Evolutionary conservation across 2,113 vertebrate species (phyloP).

Genomic region (Perca fluviatilis): DNA sequence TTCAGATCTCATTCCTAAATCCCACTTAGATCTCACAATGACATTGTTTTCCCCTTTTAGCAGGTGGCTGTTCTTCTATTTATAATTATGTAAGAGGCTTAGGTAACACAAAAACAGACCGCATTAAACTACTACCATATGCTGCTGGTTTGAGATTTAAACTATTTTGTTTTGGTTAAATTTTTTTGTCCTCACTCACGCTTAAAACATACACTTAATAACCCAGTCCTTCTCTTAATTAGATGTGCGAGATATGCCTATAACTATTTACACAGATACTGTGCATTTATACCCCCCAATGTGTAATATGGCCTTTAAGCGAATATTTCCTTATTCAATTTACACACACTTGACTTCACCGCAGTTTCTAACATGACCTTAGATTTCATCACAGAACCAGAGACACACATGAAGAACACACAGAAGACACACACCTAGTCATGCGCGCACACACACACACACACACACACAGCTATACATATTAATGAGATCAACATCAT

Average conservation of each 20-base stretch:
- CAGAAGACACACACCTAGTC: slow-evolving; percentile 20
- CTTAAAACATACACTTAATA: neutral
- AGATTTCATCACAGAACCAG: slow-evolving; percentile 50
- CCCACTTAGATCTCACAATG: neutral
- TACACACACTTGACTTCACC: slow-evolving; percentile 53
- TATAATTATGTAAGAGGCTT: neutral
- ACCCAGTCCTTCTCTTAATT: neutral
- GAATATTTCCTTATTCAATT: slow-evolving; percentile 39
- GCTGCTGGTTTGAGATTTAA: neutral
- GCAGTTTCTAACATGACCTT: slow-evolving; percentile 55
- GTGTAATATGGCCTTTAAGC: slow-evolving; percentile 18
- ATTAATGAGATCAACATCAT: slow-evolving; percentile 74
- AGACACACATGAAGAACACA: slow-evolving; percentile 40
- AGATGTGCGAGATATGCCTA: neutral
- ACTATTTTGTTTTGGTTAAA: neutral
- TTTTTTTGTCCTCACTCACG: neutral
- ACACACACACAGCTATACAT: slow-evolving; percentile 67
- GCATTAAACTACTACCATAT: neutral
- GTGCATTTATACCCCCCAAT: neutral
- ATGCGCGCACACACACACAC: neutral
- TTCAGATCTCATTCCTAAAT: neutral
- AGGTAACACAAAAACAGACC: neutral
- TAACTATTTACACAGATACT: neutral
- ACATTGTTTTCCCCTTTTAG: neutral
- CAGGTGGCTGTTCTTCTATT: neutral